Percentiles rank a stretch among this genome's conserved stretches.
Evolutionary conservation across 30 jellyfish, hydroid and myxozoan species (phyloP).

Genomic region (Aurelia aurita complex sp. Pacific): DNA sequence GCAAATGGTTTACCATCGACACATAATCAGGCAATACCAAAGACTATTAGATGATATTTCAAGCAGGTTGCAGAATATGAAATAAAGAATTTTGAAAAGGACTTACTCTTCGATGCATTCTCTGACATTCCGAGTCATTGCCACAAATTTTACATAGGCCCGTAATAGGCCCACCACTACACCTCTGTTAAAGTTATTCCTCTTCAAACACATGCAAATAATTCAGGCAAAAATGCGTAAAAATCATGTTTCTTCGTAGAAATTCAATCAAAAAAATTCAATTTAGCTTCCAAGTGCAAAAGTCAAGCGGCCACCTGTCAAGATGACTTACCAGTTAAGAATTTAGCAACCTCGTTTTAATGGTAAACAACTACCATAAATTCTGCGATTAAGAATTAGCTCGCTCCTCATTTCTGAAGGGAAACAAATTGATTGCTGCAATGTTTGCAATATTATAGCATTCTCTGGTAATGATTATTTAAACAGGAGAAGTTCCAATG

Average conservation of each 20-base stretch:
- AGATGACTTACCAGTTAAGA: slow-evolving; percentile 49
- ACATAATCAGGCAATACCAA: too few species aligned
- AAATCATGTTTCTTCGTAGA: not conserved
- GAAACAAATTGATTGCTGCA: too few species aligned
- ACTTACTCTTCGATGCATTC: slow-evolving; percentile 67
- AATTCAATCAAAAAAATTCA: slow-evolving; percentile 4
- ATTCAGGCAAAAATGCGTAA: not conserved
- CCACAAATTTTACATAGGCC: slow-evolving; percentile 74
- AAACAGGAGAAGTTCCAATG: too few species aligned
- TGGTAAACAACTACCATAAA: not conserved
- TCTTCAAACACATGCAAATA: not conserved
- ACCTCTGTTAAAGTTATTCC: not conserved
- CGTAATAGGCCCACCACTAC: slow-evolving; percentile 42
- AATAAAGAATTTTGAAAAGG: not conserved
- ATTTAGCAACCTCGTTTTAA: slow-evolving; percentile 59
- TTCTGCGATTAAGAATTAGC: not conserved
- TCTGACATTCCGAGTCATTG: slow-evolving; percentile 84
- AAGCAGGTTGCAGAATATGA: slow-evolving; percentile 1
- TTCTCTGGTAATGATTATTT: too few species aligned
- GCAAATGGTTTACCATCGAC: too few species aligned
- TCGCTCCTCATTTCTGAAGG: not conserved
- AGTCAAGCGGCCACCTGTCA: slow-evolving; percentile 71
- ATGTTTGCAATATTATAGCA: too few species aligned
- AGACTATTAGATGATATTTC: too few species aligned
- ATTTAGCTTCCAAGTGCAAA: slow-evolving; percentile 41